Evolutionary conservation across 2,797 vertebrate species (phyloP), one percentile per base, ranked within the genome.

Genomic region (Rhinoraja longicauda): DNA sequence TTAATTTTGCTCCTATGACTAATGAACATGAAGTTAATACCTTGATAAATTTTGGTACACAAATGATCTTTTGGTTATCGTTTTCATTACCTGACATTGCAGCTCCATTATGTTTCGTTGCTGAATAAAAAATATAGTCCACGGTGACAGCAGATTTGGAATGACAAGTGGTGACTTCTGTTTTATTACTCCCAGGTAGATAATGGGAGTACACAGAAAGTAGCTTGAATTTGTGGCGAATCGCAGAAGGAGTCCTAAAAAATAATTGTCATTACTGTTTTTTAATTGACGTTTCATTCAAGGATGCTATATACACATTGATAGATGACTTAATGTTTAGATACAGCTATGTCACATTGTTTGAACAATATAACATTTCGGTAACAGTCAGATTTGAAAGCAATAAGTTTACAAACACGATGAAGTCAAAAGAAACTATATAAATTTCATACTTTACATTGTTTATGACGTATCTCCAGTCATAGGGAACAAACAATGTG

Each of bases 101-200:
- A 93, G 93, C 73, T 73, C 29, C 19, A 0, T 94, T 94, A 13
- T 95, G 94, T 0, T 94, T 95, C 86, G 94, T 95, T 82, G 96
- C 95, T 12, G 98, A 98, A 95, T 98, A 99, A 95, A 99, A 97
- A 95, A 99, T 98, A 94, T 99, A 99, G 94, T 99, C 99, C 94
- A 99, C 98, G 0, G 98, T 99, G 94, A 97, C 95, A 94, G 98
- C 97, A 0, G 97, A 97, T 93, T 95, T 96, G 7, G 98, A 98
- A 94, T 99, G 98, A 93, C 96, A 98, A 67, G 98, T 99, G 59
- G 98, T 99, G 95, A 99, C 96, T 95, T 99, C 99, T 24, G 97
- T 97, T 67, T 95, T 91, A 1, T 97, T 96, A 12, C 96, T 97
- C 92, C 96, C 97, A 94, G 94, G 94, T 93, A 97, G 94, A 94